Evolutionary conservation across 2,113 vertebrate species (phyloP), one percentile per base, ranked within the genome.

Genomic region (Buteo buteo): DNA sequence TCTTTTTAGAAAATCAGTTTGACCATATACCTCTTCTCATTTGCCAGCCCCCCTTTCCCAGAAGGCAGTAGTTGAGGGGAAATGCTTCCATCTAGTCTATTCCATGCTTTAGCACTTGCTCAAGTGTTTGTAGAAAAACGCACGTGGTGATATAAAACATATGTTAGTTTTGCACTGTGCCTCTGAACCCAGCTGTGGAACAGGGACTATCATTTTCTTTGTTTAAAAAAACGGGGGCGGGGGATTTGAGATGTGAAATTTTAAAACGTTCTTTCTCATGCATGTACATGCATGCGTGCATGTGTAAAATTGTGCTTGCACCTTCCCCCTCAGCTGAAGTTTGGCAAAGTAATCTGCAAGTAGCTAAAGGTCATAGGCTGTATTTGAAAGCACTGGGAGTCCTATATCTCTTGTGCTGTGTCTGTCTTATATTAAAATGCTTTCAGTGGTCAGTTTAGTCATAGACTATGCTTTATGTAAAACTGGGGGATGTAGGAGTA

Each of bases 251-350:
- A 29, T 38, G 61, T 28, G 74, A 50, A 18, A 32, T 6, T 49
- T 26, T 64, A 16, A 57, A 38, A 17, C 0, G 2, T 36, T 10
- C 31, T 78, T 88, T 82, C 66, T 70, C 66, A 11, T 7, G 25
- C 17, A 0, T 16, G 50, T 32, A 16, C 57, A 9, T 6, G 14
- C 9, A 4, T 31, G 17, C 8, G 1, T 31, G 42, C 20, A 5
- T 25, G 44, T 12, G 9, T 64, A 22, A 32, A 82, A 6, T 19
- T 2, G 1, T 11, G 31, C 28, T 76, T 22, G 28, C 34, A 9
- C 61, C 24, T 44, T 32, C 17, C 36, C 32, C 8, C 26, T 32
- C 17, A 10, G 59, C 28, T 52, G 32, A 19, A 52, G 38, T 38
- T 28, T 65, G 77, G 49, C 54, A n/a, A 26, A 64, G 32, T 7